These are phyloP conservation scores for Chitala chitala DNA, from an alignment of 2,113 vertebrate species.

Conservation along the genomic window DNA sequence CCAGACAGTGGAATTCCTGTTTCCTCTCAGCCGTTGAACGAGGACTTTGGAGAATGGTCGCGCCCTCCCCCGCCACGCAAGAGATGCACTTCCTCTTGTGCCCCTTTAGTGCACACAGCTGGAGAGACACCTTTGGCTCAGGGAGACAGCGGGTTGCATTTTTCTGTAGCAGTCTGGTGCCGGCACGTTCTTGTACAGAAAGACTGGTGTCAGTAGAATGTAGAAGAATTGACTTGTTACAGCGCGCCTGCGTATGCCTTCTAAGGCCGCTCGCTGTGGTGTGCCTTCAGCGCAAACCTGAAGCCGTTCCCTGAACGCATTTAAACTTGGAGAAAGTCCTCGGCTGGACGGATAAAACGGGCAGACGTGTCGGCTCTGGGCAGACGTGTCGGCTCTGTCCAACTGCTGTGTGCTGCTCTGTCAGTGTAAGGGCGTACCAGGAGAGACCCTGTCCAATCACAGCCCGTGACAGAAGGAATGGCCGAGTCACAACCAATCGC, in stretches of 20 bases:
- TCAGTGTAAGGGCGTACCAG: too few species aligned
- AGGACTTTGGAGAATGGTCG: not conserved
- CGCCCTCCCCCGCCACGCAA: not conserved
- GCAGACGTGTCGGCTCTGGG: not conserved
- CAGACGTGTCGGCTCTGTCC: not conserved
- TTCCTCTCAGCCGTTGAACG: not conserved
- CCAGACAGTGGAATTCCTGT: not conserved
- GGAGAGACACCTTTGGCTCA: not conserved
- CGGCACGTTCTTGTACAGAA: slow-evolving; percentile 18
- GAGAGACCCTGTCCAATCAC: not conserved
- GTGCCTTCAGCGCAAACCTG: not conserved
- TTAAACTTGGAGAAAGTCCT: not conserved
- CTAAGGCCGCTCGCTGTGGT: not conserved
- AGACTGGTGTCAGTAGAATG: slow-evolving; percentile 8
- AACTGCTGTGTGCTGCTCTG: not conserved
- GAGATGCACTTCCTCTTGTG: not conserved
- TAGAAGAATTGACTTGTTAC: not conserved
- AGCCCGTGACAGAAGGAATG: not conserved
- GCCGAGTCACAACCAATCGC: not conserved
- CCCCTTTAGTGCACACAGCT: not conserved
- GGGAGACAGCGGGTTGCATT: not conserved
- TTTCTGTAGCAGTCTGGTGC: not conserved
- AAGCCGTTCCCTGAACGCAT: not conserved
- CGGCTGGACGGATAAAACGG: not conserved
- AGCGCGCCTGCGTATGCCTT: not conserved